Conservation (phyloP, 2,888 invertebrate species). For the Apamea crenata region DNA sequence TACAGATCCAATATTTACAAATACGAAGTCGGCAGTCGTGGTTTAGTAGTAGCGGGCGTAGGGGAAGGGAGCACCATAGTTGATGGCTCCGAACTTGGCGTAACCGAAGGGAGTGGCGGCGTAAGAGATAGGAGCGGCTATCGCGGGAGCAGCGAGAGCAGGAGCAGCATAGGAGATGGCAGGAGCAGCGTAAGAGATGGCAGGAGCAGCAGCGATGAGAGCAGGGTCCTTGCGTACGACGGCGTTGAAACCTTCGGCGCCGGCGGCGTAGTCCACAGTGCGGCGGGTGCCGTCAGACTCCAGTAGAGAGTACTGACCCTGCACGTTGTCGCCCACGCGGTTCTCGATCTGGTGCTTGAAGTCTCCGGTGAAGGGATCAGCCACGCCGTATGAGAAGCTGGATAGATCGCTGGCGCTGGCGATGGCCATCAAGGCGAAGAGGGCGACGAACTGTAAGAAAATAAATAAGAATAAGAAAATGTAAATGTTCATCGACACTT, state of each 20-base stretch:
- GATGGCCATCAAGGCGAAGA: conserved; percentile 76
- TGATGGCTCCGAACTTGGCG: conserved; percentile 48
- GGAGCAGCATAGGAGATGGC: conserved; percentile 57
- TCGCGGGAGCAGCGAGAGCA: conserved; percentile 56
- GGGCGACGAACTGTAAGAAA: conserved; percentile 76
- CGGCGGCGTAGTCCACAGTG: conserved; percentile 89
- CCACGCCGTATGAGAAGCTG: conserved; percentile 88
- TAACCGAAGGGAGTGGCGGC: conserved; percentile 27
- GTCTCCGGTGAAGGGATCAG: conserved; percentile 88
- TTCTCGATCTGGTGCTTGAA: conserved; percentile 85
- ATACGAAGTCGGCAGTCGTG: conserved; percentile 19
- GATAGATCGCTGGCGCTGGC: conserved; percentile 76
- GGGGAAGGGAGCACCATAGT: conserved; percentile 63
- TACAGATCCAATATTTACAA: conserved; percentile 73
- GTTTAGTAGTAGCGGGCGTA: conserved; percentile 65
- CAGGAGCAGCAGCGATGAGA: conserved; percentile 68
- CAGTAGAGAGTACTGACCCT: conserved; percentile 80
- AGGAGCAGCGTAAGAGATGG: conserved; percentile 65
- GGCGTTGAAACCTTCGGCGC: conserved; percentile 89
- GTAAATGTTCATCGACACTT: too few species aligned
- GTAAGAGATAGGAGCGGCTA: conserved; percentile 59
- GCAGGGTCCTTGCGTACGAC: conserved; percentile 87
- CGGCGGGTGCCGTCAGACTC: conserved; percentile 89
- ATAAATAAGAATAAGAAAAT: neutral
- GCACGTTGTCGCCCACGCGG: conserved; percentile 72